Evolutionary conservation across 2,797 vertebrate species (phyloP).

Genomic region (Steatocranus sp.): DNA sequence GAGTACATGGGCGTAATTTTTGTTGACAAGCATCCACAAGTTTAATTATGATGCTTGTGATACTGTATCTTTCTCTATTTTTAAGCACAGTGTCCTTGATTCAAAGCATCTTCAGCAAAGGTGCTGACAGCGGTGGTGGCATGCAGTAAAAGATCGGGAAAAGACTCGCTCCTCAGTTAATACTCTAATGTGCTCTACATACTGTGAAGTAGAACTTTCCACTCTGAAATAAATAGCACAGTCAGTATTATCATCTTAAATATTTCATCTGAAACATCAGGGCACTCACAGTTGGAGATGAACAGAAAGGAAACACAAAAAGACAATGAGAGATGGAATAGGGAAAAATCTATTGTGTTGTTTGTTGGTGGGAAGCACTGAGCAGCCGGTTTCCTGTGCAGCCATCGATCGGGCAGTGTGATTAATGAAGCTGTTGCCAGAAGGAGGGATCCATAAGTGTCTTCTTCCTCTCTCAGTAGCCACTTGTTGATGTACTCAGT

Average conservation of each 20-base stretch:
- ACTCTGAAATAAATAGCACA: neutral
- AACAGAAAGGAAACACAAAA: slow-evolving; percentile 13
- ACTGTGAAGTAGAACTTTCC: neutral
- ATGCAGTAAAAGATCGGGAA: neutral
- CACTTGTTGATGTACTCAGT: slow-evolving; percentile 31
- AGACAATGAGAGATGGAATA: slow-evolving; percentile 15
- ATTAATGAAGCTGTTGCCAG: slow-evolving; percentile 62
- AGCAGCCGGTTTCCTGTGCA: slow-evolving; percentile 40
- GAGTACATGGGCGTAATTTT: neutral
- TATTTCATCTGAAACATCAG: neutral
- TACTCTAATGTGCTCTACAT: neutral
- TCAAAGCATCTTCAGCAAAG: neutral
- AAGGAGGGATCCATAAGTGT: slow-evolving; percentile 45
- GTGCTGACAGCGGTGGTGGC: neutral
- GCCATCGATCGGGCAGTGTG: slow-evolving; percentile 43
- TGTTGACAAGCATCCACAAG: neutral
- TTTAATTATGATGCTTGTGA: neutral
- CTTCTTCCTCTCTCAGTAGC: slow-evolving; percentile 27
- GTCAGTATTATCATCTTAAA: neutral
- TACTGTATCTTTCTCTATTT: neutral
- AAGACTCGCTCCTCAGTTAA: neutral
- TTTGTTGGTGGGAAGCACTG: slow-evolving; percentile 22
- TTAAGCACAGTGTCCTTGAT: neutral
- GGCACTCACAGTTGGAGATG: neutral
- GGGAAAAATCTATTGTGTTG: slow-evolving; percentile 40